Base-by-base conservation (phyloP, 2,888 invertebrate genomes). In the Agrilus mali region DNA sequence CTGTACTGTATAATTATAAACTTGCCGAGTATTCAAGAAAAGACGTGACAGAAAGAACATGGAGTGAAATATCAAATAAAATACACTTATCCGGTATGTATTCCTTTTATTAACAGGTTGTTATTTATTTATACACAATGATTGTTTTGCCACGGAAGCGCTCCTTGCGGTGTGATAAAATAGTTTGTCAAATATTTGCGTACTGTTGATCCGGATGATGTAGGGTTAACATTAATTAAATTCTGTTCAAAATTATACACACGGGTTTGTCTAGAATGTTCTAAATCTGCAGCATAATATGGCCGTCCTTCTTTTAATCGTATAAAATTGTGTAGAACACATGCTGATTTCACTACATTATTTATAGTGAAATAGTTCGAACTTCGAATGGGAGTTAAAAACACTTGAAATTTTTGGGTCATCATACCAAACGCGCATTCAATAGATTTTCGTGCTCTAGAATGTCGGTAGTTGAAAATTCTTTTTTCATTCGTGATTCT, bases 371-470 rank as follows among this genome's bases (percentile, higher is more conserved):
- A 3, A 33, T n/a, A 33, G 3, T 33, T 20, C 40, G 12, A 22
- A 22, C 20, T 4, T 20, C 38, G 38, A 40, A 41, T 34, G 14
- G 36, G 41, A 20, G 12, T 12, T 13, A 20, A 15, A 8, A 41
- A 35, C 5, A 35, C 35, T 32, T 22, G 35, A 35, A 41, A 41
- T 35, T 41, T 41, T 41, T 15, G 20, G 13, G 14, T 20, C 20
- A 27, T 27, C 41, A 41, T 41, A 13, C 41, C 41, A 36, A 41
- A 41, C 4, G 41, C n/a, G 12, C 41, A 41, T 34, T 41, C 41
- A 20, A 41, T 35, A 17, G 35, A 34, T 35, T 41, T 41, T 35
- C 35, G n/a, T n/a, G 15, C 35, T 17, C 35, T 22, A 32, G 16
- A 32, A 17, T 32, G 33, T n/a, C 40, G 31, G 16, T 40, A 40